phyloP scores from a whole-genome alignment of 2,113 vertebrate species.

The Chaetorhynchus papuensis region DNA sequence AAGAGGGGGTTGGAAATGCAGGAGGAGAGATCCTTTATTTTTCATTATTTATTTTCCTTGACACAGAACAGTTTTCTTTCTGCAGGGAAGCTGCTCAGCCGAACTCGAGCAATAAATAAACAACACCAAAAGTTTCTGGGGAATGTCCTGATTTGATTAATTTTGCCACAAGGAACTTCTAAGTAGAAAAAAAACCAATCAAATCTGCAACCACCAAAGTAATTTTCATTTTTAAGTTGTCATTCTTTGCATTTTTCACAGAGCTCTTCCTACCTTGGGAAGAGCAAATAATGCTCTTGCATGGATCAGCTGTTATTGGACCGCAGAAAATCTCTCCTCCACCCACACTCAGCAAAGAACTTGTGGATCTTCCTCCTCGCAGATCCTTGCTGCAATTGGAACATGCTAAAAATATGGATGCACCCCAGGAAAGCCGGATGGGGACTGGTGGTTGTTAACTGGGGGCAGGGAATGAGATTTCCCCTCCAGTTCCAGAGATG shows the following conservation, averaged over 20 bases:
- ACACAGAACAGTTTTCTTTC: neutral
- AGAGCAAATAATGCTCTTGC: neutral
- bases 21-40: neutral
- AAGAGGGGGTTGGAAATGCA: neutral
- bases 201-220: neutral
- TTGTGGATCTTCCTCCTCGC: neutral
- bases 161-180: constrained; percentile 41
- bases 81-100: neutral
- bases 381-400: neutral
- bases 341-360: neutral
- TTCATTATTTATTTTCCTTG: constrained; percentile 17
- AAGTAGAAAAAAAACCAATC: neutral
- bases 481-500: neutral
- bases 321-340: neutral
- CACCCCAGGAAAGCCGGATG: neutral
- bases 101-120: neutral
- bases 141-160: constrained; percentile 27
- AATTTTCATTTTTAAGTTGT: neutral
- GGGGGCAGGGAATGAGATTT: neutral
- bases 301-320: neutral
- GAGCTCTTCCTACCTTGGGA: neutral
- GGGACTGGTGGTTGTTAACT: neutral
- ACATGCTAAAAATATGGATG: neutral
- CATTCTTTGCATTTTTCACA: neutral
- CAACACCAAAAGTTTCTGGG: constrained; percentile 16